Conservation (phyloP, 2,888 invertebrate species). For the Xanthia togata region DNA sequence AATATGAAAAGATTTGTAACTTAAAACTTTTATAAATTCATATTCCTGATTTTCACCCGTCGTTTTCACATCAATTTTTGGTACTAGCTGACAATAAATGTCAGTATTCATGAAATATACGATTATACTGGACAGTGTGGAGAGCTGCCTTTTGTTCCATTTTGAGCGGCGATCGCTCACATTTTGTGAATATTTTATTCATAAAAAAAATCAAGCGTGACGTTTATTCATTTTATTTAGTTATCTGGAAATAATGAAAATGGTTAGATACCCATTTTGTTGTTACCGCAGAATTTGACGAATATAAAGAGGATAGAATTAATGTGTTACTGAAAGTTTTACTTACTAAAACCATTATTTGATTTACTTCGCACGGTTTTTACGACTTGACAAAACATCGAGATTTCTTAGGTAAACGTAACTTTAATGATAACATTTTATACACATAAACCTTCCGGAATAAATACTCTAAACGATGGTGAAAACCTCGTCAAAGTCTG, state of each 20-base stretch:
- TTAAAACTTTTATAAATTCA: neutral
- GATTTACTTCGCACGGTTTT: no score
- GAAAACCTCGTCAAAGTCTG: no score
- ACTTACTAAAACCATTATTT: no score
- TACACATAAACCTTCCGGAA: no score
- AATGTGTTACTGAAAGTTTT: neutral
- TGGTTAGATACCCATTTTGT: neutral
- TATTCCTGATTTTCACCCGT: neutral
- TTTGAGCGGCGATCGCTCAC: neutral
- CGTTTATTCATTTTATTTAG: conserved; percentile 10
- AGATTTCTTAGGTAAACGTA: no score
- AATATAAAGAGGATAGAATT: neutral
- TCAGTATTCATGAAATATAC: conserved; percentile 22
- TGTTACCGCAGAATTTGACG: neutral
- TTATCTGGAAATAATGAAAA: neutral
- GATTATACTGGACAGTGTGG: neutral
- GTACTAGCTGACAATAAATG: neutral
- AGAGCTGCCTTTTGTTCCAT: conserved; percentile 7
- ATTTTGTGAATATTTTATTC: conserved; percentile 2
- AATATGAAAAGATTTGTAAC: neutral
- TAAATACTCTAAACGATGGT: no score
- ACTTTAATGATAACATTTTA: no score
- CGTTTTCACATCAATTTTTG: neutral
- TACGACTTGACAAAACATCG: no score
- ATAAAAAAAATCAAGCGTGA: neutral